Percentiles rank a stretch among this genome's conserved stretches.
phyloP scores from a whole-genome alignment of 2,888 invertebrate genomes.

The Aproaerema taeniolella region DNA sequence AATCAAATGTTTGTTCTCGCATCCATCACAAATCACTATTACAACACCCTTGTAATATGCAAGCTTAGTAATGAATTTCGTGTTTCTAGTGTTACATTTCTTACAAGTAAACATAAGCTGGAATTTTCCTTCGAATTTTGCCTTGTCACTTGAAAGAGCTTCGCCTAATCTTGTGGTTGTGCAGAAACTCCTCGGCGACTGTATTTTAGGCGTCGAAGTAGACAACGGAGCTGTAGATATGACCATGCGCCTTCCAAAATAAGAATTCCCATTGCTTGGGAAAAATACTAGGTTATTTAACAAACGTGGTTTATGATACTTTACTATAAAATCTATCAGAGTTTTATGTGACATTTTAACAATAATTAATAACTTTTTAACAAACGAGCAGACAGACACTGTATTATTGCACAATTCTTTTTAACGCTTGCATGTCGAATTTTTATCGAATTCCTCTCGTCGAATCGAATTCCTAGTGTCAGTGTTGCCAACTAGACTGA shows the following conservation, averaged over 20 bases:
- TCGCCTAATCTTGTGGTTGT: slow-evolving; percentile 43
- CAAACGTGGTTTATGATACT: slow-evolving; percentile 61
- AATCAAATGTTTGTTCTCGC: slow-evolving; percentile 93
- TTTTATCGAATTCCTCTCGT: too few relatives aligned
- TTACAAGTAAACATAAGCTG: slow-evolving; percentile 92
- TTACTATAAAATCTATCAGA: slow-evolving; percentile 65
- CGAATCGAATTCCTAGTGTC: too few relatives aligned
- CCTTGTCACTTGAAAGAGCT: slow-evolving; percentile 32
- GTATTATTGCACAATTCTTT: slow-evolving; percentile 28
- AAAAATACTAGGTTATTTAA: slow-evolving; percentile 62
- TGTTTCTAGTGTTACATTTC: slow-evolving; percentile 86
- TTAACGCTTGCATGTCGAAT: neutral
- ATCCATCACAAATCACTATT: slow-evolving; percentile 92
- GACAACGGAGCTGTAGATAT: slow-evolving; percentile 37
- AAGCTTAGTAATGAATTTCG: slow-evolving; percentile 88
- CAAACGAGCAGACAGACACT: too few relatives aligned
- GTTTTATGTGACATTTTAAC: slow-evolving; percentile 53
- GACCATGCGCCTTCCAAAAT: slow-evolving; percentile 54
- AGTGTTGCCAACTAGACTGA: too few relatives aligned
- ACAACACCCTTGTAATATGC: slow-evolving; percentile 94
- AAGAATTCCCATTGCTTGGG: slow-evolving; percentile 67
- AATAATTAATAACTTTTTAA: too few relatives aligned
- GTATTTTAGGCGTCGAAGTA: slow-evolving; percentile 44
- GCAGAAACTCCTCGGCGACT: slow-evolving; percentile 51
- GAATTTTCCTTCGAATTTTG: slow-evolving; percentile 73